Evolutionary conservation across 2,888 invertebrate species (phyloP).

Genomic region (Elmis aenea): DNA sequence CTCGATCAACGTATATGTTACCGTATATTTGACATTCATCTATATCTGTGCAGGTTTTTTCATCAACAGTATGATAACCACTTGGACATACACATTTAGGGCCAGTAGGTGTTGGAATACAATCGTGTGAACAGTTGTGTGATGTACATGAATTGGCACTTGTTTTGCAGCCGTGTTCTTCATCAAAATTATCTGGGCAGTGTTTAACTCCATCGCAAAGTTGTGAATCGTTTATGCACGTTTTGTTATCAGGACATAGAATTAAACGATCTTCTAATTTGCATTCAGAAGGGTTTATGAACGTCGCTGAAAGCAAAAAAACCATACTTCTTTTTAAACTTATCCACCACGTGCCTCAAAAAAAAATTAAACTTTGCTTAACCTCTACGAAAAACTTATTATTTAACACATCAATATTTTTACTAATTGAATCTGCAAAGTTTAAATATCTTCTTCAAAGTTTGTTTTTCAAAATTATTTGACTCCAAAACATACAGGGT

Average conservation of each 20-base stretch:
- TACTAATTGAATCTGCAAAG: too few species aligned
- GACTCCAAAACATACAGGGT: too few species aligned
- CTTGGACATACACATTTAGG: slow-evolving; percentile 55
- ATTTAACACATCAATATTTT: background rate
- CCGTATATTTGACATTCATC: slow-evolving; percentile 62
- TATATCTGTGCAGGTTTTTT: slow-evolving; percentile 53
- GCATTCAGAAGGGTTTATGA: slow-evolving; percentile 42
- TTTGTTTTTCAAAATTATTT: too few species aligned
- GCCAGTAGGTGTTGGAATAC: slow-evolving; percentile 49
- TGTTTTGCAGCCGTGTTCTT: slow-evolving; percentile 45
- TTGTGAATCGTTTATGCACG: slow-evolving; percentile 50
- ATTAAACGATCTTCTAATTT: slow-evolving; percentile 48
- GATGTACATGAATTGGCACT: slow-evolving; percentile 30
- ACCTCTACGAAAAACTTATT: too few species aligned
- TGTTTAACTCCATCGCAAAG: slow-evolving; percentile 54
- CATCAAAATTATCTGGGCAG: slow-evolving; percentile 62
- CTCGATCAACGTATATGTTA: slow-evolving; percentile 21
- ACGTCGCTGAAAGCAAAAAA: too few species aligned
- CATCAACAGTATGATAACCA: slow-evolving; percentile 44
- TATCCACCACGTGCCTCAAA: too few species aligned
- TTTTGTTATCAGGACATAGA: slow-evolving; percentile 50
- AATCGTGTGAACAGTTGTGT: slow-evolving; percentile 44
- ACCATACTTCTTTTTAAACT: too few species aligned
- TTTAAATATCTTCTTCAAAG: too few species aligned
- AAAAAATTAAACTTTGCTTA: background rate